Evolutionary conservation across 2,888 invertebrate species (phyloP), one percentile per base, ranked within the genome.

Genomic region (Molanna angustata): DNA sequence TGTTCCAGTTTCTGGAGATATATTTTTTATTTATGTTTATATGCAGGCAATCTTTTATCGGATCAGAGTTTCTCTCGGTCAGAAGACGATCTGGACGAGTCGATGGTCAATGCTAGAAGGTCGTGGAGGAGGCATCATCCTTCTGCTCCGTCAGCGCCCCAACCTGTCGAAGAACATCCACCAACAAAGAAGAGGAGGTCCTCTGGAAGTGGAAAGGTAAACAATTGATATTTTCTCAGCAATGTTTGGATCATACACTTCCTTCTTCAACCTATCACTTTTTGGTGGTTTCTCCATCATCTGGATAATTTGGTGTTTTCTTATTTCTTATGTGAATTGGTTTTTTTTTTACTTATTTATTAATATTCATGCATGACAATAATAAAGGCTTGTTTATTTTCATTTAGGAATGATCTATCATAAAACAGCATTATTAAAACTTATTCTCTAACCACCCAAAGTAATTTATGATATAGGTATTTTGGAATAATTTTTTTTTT

Each of bases 51-150:
- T 0, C 73, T 90, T 11, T 70, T 90, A 27, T 88, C 88, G 1
- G 89, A 90, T 65, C 81, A 89, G 66, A 90, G 90, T 60, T 86
- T 86, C 66, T 91, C 92, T 11, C 84, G 86, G 21, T 91, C 91
- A 0, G 92, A 90, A 63, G 91, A 92, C 62, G 90, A 90, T 67
- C 71, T 91, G 49, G 88, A 90, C 60, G 65, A 76, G 1, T 80
- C 80, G 0, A 62, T 76, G 21, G 74, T 73, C 4, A 76, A 74
- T 0, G 71, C 73, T 0, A 70, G 76, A 0, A 70, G 76, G 48
- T 77, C 76, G 31, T 76, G 77, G 76, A 73, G 75, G 50, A 71
- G 70, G 56, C 70, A 74, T 19, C 74, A 74, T 37, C 72, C 69
- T 1, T 76, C 76, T 72, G 64, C 68, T 11, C 69, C 72, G 0